phyloP scores from a whole-genome alignment of 2,888 invertebrate genomes.

The Congeria kusceri region DNA sequence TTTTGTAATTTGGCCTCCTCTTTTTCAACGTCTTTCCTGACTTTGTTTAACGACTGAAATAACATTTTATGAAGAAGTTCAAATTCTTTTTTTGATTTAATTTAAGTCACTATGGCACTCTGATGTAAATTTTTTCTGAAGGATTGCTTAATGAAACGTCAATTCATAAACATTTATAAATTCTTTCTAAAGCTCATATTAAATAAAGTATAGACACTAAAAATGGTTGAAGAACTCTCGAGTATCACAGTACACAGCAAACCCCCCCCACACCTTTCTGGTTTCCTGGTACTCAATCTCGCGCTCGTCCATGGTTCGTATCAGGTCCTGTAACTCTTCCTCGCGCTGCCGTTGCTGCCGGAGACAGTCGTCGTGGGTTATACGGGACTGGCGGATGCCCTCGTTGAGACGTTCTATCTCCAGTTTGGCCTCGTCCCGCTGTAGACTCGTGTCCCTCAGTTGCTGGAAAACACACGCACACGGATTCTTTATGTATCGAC shows the following conservation, averaged over 20 bases:
- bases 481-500: too few relatives aligned
- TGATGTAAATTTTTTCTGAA: too few relatives aligned
- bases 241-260: too few relatives aligned
- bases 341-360: conserved; percentile 75
- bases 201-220: too few relatives aligned
- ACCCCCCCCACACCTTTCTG: conserved; percentile 63
- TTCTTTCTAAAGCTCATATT: too few relatives aligned
- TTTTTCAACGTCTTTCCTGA: conserved; percentile 75
- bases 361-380: conserved; percentile 72
- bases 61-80: neutral
- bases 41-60: conserved; percentile 75
- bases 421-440: conserved; percentile 74
- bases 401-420: conserved; percentile 78
- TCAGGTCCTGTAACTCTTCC: conserved; percentile 75
- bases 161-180: too few relatives aligned
- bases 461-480: conserved; percentile 55
- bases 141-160: too few relatives aligned
- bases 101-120: too few relatives aligned
- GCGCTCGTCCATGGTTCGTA: conserved; percentile 73
- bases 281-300: conserved; percentile 77
- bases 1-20: conserved; percentile 76
- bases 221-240: too few relatives aligned
- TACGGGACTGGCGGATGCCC: conserved; percentile 72
- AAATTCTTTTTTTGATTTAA: too few relatives aligned
- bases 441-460: conserved; percentile 67